Conservation (phyloP, 2,797 vertebrate genomes). For the Pogonophryne albipinna region DNA sequence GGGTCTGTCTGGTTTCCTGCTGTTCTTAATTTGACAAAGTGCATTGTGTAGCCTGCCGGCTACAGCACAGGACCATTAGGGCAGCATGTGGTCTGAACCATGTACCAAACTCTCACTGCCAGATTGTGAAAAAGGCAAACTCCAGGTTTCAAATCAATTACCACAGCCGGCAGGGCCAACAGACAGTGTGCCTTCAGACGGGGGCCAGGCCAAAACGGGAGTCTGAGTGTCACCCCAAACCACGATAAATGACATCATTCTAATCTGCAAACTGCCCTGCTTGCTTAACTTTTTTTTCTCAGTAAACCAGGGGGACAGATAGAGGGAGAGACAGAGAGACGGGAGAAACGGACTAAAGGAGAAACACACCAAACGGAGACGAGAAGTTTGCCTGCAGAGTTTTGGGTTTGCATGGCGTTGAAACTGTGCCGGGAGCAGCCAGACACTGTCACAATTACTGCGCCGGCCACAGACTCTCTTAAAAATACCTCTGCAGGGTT, state of each 20-base stretch:
- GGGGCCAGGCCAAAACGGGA: slow-evolving; percentile 25
- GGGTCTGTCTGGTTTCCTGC: slow-evolving; percentile 58
- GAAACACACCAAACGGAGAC: slow-evolving; percentile 62
- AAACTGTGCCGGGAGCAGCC: slow-evolving; percentile 72
- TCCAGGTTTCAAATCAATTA: slow-evolving; percentile 62
- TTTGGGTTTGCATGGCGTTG: slow-evolving; percentile 63
- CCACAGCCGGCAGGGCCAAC: slow-evolving; percentile 21
- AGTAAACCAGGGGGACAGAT: slow-evolving; percentile 30
- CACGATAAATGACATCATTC: slow-evolving; percentile 64
- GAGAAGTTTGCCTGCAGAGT: slow-evolving; percentile 63
- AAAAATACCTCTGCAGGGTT: slow-evolving; percentile 83
- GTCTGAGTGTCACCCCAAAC: slow-evolving; percentile 54
- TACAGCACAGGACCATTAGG: slow-evolving; percentile 40
- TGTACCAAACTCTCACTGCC: slow-evolving; percentile 34
- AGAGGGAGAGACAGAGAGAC: slow-evolving; percentile 46
- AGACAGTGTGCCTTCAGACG: slow-evolving; percentile 31
- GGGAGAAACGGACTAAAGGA: slow-evolving; percentile 48
- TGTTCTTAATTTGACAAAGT: slow-evolving; percentile 37
- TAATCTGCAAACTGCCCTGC: slow-evolving; percentile 54
- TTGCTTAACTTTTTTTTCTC: slow-evolving; percentile 35
- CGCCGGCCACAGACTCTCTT: slow-evolving; percentile 84
- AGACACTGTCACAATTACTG: slow-evolving; percentile 84
- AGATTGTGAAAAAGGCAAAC: slow-evolving; percentile 42
- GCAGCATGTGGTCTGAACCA: slow-evolving; percentile 34
- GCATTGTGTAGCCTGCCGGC: slow-evolving; percentile 53